Base-by-base conservation (phyloP, 2,113 vertebrate species). In the human region DNA sequence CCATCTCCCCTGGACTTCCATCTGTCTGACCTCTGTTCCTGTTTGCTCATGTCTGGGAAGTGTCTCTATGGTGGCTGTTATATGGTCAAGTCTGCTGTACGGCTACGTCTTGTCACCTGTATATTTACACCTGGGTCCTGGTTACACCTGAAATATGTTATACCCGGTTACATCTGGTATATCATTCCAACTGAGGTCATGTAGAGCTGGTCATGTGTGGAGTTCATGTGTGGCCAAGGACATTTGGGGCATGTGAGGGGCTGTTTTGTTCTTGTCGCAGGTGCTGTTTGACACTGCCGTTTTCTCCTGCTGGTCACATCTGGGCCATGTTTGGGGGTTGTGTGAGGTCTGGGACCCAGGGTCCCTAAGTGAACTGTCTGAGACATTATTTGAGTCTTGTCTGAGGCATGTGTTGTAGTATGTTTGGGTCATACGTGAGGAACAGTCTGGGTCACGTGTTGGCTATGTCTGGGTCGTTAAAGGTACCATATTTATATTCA, bases 181-280 rank as follows among this genome's bases (percentile, higher is more conserved):
- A 23, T n/a, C 48, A n/a, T 48, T 50, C 59, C 9, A 11, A 57
- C 45, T 59, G 57, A 6, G 38, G 11, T 70, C 17, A 2, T 14
- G 30, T 8, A 8, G 27, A 32, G 55, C 25, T 40, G 12, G 11
- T 68, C 18, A 20, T n/a, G 9, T 61, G 35, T 88, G 48, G 64
- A 18, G 43, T 17, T 78, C 10, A 9, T 13, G 30, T 72, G 5
- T 27, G 20, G 40, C 23, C 70, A 76, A 17, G 25, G 14, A n/a
- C 5, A 20, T 43, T 12, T 10, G n/a, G 30, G 16, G 0, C 14
- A 32, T 59, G 48, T 68, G 1, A 4, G 17, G 10, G 0, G 13
- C 27, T 18, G 10, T 64, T 8, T 8, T 23, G 13, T 30, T 72
- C n/a, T 82, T 73, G 22, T 86, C 61, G 35, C 38, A 83, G 45